Evolutionary conservation across 2,888 invertebrate species (phyloP).

Genomic region (Caenorhabditis becei): DNA sequence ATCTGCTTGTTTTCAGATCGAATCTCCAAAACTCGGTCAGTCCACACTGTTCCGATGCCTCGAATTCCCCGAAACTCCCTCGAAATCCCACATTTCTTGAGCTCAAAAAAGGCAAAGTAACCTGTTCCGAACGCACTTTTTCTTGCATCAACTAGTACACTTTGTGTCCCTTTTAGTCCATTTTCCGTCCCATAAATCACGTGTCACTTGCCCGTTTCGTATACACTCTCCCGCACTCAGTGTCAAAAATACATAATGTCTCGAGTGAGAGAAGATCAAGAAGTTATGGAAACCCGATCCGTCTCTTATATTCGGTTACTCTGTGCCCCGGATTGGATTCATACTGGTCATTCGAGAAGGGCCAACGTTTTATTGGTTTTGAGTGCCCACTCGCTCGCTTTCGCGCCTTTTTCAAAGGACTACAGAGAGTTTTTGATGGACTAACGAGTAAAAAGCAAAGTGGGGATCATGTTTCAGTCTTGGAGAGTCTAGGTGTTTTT

Average conservation of each 20-base stretch:
- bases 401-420: conserved; percentile 1
- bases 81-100: too few species aligned
- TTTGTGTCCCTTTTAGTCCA: conserved; percentile 9
- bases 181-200: conserved; percentile 49
- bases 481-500: too few species aligned
- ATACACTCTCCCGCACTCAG: background rate
- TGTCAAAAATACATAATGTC: background rate
- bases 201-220: conserved; percentile 45
- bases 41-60: too few species aligned
- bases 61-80: too few species aligned
- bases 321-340: conserved; percentile 11
- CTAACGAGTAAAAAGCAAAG: too few species aligned
- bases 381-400: background rate
- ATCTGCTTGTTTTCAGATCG: too few species aligned
- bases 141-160: conserved; percentile 27
- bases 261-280: conserved; percentile 12
- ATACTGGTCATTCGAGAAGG: conserved; percentile 31
- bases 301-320: conserved; percentile 35
- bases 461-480: too few species aligned
- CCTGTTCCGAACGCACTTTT: too few species aligned
- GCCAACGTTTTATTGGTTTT: conserved; percentile 1
- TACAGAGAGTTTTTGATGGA: background rate
- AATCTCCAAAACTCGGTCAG: too few species aligned
- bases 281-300: conserved; percentile 31
- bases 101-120: too few species aligned